Evolutionary conservation across 53 echinoderm and acorn worm species (phyloP).

Genomic region (Astropecten irregularis): DNA sequence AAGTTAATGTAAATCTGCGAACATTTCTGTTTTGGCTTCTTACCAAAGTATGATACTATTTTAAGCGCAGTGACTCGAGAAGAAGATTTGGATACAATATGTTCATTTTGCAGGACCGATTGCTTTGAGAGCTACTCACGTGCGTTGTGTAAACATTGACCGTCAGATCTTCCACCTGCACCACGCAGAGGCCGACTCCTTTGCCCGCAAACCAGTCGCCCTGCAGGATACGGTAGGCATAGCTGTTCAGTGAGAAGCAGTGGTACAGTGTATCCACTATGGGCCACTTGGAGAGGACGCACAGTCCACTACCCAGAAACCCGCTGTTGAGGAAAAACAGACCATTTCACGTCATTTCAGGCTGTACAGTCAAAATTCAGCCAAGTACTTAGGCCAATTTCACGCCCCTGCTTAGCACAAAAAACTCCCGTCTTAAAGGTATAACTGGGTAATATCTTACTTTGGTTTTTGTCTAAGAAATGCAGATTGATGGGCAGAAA

Average conservation of each 20-base stretch:
- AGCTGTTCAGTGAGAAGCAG: conserved; percentile 81
- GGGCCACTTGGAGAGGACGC: conserved; percentile 92
- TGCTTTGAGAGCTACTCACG: conserved; percentile 90
- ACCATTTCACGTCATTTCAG: not conserved
- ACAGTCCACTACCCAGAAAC: conserved; percentile 76
- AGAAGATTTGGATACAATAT: no score
- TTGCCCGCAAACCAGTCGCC: conserved; percentile 94
- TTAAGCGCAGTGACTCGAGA: no score
- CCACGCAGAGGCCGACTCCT: conserved; percentile 75
- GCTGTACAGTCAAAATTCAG: not conserved
- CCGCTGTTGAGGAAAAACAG: conserved; percentile 58
- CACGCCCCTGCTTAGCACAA: conserved; percentile 55
- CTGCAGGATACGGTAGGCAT: conserved; percentile 65
- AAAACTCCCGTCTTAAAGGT: conserved; percentile 42
- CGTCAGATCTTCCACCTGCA: conserved; percentile 70
- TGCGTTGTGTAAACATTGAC: conserved; percentile 92
- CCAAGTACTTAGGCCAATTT: conserved; percentile 68
- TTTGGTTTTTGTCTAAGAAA: no score
- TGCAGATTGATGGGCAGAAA: no score
- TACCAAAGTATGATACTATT: no score
- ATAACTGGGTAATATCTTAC: no score
- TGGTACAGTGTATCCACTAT: conserved; percentile 70
- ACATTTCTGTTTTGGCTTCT: no score
- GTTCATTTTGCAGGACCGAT: no score
- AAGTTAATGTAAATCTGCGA: no score